These are phyloP conservation scores for Dicentrarchus labrax DNA, from an alignment of 2,113 vertebrate species.

Conservation along the genomic window DNA sequence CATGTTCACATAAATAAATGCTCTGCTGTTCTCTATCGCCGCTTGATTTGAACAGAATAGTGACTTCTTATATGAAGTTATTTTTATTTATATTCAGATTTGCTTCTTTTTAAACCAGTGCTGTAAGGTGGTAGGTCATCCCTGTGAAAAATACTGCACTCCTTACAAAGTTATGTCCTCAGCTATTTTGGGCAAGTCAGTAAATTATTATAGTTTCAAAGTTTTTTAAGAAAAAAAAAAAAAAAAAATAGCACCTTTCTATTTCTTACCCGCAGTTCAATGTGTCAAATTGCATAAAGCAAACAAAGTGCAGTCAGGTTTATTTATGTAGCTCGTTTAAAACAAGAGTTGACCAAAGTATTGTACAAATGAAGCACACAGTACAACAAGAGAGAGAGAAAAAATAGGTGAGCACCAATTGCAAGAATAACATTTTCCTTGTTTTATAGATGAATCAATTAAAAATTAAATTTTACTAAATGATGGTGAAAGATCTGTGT, in stretches of 20 bases:
- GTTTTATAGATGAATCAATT: background rate
- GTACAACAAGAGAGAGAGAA: background rate
- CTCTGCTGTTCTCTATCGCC: background rate
- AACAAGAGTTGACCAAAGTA: no score
- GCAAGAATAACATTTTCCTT: background rate
- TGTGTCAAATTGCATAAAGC: background rate
- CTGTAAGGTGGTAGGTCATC: background rate
- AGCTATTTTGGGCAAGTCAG: background rate
- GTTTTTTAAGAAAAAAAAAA: background rate
- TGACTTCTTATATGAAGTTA: background rate
- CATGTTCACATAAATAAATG: conserved; percentile 23
- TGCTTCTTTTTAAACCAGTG: background rate
- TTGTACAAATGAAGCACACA: no score
- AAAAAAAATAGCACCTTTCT: background rate
- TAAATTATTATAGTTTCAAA: background rate
- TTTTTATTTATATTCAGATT: background rate
- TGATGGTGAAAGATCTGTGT: background rate
- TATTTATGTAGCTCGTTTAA: no score
- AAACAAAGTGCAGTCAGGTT: background rate
- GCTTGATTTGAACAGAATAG: background rate
- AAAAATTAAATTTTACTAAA: conserved; percentile 22
- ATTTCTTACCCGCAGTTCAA: background rate
- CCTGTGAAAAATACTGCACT: background rate
- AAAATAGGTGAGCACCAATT: background rate
- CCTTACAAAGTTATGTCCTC: background rate